Base-by-base conservation (phyloP, 2,888 invertebrate species). In the Eristalis intricaria region DNA sequence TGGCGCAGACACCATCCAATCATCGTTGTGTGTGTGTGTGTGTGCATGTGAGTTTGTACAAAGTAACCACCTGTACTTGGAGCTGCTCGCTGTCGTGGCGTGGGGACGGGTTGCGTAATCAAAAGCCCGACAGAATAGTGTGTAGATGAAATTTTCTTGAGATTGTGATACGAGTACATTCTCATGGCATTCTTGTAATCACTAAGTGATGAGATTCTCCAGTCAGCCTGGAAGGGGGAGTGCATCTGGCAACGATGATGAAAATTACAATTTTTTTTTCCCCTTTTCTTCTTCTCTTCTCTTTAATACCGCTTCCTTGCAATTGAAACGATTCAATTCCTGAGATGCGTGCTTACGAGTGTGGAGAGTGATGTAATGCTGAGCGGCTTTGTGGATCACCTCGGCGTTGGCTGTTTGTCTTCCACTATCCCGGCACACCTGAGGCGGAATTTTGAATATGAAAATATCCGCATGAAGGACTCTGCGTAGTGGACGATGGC, bases 1-100 rank as follows among this genome's bases (percentile, higher is more conserved):
- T 56, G 40, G 26, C 64, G 71, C 64, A 80, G 71, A 75, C 79
- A 79, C 78, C 50, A 79, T 35, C 69, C 58, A 78, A 65, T 70
- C 32, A 7, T 64, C 70, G 50, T 50, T 50, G n/a, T 70, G 10
- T 40, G 4, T 29, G 22, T 13, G 3, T n/a, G 23, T 3, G 2
- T 8, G 32, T 22, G 23, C 11, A n/a, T n/a, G n/a, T n/a, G n/a
- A n/a, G n/a, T 70, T 43, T 69, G 32, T 56, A 22, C 11, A 38
- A 32, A 65, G 38, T 38, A 65, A 65, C 64, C 32, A 65, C 64
- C 38, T 65, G 35, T 65, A 35, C 64, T 38, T 38, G 35, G 22
- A 32, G 35, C 11, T 64, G 32, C 32, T 29, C 40, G 8, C 1
- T 43, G 43, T 43, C 2, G 4, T 35, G 35, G 2, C 4, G 35